Base-by-base conservation (phyloP, 2,797 vertebrate genomes). In the Eremophila alpestris region DNA sequence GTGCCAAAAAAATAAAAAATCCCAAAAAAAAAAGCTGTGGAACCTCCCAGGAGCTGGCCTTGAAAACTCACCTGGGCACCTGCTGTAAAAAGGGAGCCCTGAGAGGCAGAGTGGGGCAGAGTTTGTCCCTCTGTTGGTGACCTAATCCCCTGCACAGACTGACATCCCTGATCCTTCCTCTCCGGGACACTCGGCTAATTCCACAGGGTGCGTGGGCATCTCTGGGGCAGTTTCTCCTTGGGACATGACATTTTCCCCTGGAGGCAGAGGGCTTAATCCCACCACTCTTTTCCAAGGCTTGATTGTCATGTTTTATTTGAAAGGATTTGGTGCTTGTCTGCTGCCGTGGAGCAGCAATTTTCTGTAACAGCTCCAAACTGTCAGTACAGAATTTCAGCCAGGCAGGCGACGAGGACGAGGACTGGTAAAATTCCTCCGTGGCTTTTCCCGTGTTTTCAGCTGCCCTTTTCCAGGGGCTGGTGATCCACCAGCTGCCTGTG, bases 141-240 rank as follows among this genome's bases (percentile, higher is more conserved):
- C 78, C 83, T 95, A 78, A 96, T 94, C 94, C 94, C 49, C 41
- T 34, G 56, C 71, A 34, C 90, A 96, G 95, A 26, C 91, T 70
- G 16, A 40, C 81, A 81, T 32, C 79, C 41, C 92, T 90, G 91
- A 92, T 86, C 93, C 91, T 87, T 86, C 88, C 86, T 94, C 83
- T 12, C 81, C 11, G 15, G 94, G 93, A 60, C 55, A 2, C 93
- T 69, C 55, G 0, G 60, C 69, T 93, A 83, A 93, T 95, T 91
- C 94, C 43, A 32, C 43, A 13, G 90, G 62, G 9, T 93, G 83
- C 43, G 89, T 94, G 93, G 91, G 71, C 93, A 87, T 41, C 41
- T 38, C 55, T 10, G 64, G 94, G 93, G 83, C 94, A 80, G 83
- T 84, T 94, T 84, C 88, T 93, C 95, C 90, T 87, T 67, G 83